Conservation (phyloP, 2,888 invertebrate species). For the Halocaridina rubra region DNA sequence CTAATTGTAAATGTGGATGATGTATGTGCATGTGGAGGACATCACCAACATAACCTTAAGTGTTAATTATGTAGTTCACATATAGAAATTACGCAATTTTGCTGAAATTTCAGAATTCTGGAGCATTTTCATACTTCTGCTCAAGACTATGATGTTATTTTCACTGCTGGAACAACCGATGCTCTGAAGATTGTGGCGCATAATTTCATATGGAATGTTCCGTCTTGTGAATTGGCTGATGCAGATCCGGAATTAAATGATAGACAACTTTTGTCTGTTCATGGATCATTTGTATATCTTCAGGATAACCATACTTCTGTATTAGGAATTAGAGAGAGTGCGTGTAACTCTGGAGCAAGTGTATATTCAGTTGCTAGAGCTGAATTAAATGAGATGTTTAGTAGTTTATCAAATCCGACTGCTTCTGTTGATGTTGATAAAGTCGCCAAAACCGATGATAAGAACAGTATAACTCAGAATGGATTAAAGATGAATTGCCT, state of each 20-base stretch:
- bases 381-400: neutral
- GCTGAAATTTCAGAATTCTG: constrained; percentile 82
- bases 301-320: constrained; percentile 96
- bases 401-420: neutral
- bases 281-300: constrained; percentile 81
- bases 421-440: constrained; percentile 68
- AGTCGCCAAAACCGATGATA: constrained; percentile 74
- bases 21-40: too few relatives aligned
- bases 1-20: too few relatives aligned
- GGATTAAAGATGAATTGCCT: constrained; percentile 70
- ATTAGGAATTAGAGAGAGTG: constrained; percentile 87
- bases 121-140: constrained; percentile 84
- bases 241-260: too few relatives aligned
- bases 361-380: constrained; percentile 47
- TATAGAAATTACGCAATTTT: too few relatives aligned
- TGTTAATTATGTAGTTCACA: too few relatives aligned
- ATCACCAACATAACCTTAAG: too few relatives aligned
- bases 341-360: constrained; percentile 66
- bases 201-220: constrained; percentile 73
- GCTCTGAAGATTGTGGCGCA: constrained; percentile 87
- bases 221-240: neutral
- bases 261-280: too few relatives aligned
- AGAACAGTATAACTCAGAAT: too few relatives aligned
- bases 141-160: constrained; percentile 87
- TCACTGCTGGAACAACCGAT: constrained; percentile 94